These are phyloP conservation scores for Caenorhabditis sp. DNA, from an alignment of 2,888 invertebrate genomes.

Conservation along the genomic window DNA sequence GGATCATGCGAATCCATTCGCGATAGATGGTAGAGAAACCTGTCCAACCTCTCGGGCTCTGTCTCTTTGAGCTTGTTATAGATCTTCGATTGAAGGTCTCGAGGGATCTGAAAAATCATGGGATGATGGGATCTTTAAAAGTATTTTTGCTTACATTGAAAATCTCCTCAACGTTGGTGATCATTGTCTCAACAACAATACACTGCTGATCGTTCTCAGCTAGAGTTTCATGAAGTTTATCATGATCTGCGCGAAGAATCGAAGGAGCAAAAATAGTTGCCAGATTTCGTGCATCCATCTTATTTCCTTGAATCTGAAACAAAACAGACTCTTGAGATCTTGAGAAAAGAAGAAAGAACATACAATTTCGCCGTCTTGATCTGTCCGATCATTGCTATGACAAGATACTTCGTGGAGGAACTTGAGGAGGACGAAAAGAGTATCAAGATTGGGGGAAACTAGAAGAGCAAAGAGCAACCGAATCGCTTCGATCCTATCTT, in stretches of 20 bases:
- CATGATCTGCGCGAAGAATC: slow-evolving; percentile 79
- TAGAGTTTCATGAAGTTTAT: slow-evolving; percentile 41
- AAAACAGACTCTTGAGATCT: too few species aligned
- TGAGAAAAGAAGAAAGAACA: too few species aligned
- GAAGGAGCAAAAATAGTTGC: slow-evolving; percentile 93
- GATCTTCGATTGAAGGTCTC: slow-evolving; percentile 85
- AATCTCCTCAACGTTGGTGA: slow-evolving; percentile 80
- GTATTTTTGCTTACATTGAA: slow-evolving; percentile 76
- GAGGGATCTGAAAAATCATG: slow-evolving; percentile 77
- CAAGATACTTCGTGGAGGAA: slow-evolving; percentile 83
- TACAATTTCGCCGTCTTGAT: slow-evolving; percentile 72
- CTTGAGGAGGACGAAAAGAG: slow-evolving; percentile 82
- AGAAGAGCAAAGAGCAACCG: slow-evolving; percentile 80
- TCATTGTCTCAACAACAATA: slow-evolving; percentile 86
- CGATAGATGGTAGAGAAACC: slow-evolving; percentile 71
- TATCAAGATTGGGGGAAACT: slow-evolving; percentile 87
- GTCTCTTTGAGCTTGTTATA: slow-evolving; percentile 86
- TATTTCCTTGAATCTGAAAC: slow-evolving; percentile 79
- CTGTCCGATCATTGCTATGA: slow-evolving; percentile 79
- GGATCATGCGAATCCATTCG: slow-evolving; percentile 43
- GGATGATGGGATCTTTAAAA: too few species aligned
- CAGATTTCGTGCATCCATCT: slow-evolving; percentile 90
- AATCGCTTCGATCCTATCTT: slow-evolving; percentile 47
- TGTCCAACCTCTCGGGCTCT: slow-evolving; percentile 83
- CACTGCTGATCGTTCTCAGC: slow-evolving; percentile 79